A percentile compares a stretch with the other conserved stretches of the same genome.
Conservation (phyloP, 2,113 vertebrate species). For the Chrysochloris asiatica region DNA sequence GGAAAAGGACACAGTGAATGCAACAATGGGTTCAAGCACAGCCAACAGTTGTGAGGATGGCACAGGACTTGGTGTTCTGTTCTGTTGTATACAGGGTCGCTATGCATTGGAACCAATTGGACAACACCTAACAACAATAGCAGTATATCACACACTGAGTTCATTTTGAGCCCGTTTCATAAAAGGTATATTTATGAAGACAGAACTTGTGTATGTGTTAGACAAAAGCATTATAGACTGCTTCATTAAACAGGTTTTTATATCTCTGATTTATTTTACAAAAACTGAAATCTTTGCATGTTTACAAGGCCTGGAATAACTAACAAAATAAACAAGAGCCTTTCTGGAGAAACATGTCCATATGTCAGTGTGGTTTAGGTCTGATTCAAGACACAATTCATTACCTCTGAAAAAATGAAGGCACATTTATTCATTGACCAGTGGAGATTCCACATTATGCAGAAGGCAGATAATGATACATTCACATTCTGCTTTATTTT, state of each 20-base stretch:
- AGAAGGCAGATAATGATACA: slow-evolving; percentile 50
- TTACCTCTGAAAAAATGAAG: slow-evolving; percentile 63
- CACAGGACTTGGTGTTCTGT: background rate
- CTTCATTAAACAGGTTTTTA: slow-evolving; percentile 62
- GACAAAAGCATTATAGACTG: slow-evolving; percentile 36
- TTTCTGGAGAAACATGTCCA: slow-evolving; percentile 58
- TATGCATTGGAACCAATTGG: background rate
- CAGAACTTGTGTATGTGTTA: slow-evolving; percentile 22
- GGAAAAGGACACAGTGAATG: background rate
- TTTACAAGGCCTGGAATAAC: slow-evolving; percentile 64
- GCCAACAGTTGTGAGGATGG: background rate
- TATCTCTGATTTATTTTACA: slow-evolving; percentile 37
- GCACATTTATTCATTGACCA: slow-evolving; percentile 67
- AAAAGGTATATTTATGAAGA: slow-evolving; percentile 14
- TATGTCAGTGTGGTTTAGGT: slow-evolving; percentile 59
- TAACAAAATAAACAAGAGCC: slow-evolving; percentile 67
- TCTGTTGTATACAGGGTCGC: background rate
- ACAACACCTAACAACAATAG: background rate
- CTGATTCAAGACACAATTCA: slow-evolving; percentile 63
- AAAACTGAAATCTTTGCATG: slow-evolving; percentile 54
- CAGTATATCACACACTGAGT: background rate
- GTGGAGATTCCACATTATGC: slow-evolving; percentile 15
- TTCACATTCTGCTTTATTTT: slow-evolving; percentile 54
- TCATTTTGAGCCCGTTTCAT: slow-evolving; percentile 8
- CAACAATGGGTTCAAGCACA: background rate